Percentiles rank a stretch among this genome's conserved stretches.
Conservation (phyloP, 2,113 vertebrate genomes). For the Boleophthalmus pectinirostris region DNA sequence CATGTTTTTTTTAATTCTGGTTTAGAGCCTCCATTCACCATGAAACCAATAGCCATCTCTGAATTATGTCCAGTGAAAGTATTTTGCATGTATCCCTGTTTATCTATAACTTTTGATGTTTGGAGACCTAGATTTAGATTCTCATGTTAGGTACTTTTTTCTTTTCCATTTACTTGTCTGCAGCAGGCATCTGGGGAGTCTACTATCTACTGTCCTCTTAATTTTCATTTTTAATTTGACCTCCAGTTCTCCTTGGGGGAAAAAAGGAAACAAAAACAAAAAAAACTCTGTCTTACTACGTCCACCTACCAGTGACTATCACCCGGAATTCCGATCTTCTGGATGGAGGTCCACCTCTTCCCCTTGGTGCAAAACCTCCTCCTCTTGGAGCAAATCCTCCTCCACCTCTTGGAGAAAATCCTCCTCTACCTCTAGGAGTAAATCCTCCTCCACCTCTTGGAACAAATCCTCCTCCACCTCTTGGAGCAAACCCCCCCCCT, state of each 20-base stretch:
- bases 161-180: constrained; percentile 32
- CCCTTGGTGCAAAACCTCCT: constrained; percentile 64
- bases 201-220: constrained; percentile 35
- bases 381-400: constrained; percentile 59
- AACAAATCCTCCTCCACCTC: constrained; percentile 43
- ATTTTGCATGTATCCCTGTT: constrained; percentile 27
- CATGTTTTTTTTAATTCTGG: background rate
- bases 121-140: constrained; percentile 1
- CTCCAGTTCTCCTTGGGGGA: constrained; percentile 39
- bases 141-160: background rate
- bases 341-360: constrained; percentile 85
- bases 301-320: constrained; percentile 83
- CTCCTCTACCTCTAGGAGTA: constrained; percentile 79
- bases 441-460: constrained; percentile 78
- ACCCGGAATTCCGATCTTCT: constrained; percentile 92
- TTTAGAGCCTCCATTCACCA: background rate
- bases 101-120: constrained; percentile 22
- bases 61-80: constrained; percentile 44
- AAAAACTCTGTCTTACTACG: constrained; percentile 37
- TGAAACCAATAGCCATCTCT: too few relatives aligned
- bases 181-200: constrained; percentile 29
- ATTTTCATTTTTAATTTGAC: constrained; percentile 48
- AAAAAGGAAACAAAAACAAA: constrained; percentile 8
- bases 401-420: constrained; percentile 64
- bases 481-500: constrained; percentile 27